Evolutionary conservation across 2,888 invertebrate species (phyloP), one percentile per base, ranked within the genome.

Genomic region (Cerceris ruficornis): DNA sequence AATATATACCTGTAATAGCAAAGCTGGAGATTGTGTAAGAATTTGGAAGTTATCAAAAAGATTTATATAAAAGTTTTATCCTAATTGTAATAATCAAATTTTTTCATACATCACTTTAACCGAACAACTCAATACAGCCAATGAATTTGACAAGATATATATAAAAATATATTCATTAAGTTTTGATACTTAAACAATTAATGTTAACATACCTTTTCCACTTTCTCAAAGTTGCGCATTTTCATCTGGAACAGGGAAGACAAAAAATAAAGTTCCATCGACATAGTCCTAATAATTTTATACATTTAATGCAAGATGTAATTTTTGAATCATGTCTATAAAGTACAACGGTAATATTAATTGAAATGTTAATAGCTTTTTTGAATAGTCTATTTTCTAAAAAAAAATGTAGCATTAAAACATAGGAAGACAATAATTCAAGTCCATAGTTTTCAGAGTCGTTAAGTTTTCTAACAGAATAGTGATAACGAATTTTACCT

Each of bases 181-280:
- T 82, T 86, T 87, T 82, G 77, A 82, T 86, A 84, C 85, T 80
- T 75, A 79, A 75, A 85, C 75, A 84, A 87, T 85, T 85, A 81
- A 61, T 86, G 57, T 87, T 81, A 89, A 95, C 96, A 94, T 95
- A 98, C 98, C 96, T 99, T 98, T 95, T 99, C 99, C 57, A 99
- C 99, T 92, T 97, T 97, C 93, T 99, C 99, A 94, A 97, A 99
- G 94, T 98, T 98, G 93, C 98, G 95, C 86, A 97, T 96, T 93
- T 98, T 98, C 96, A 99, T 98, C 98, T 98, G 95, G 80, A 96
- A 96, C 88, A 88, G 87, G 41, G 57, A 70, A 49, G 52, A 41
- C 49, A 54, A 0, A 60, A 9, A 62, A 54, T 66, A 66, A 60
- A 50, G 49, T 61, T 39, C 28, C 0, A 46, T 11, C 11, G 46